Conservation (phyloP, 1,140 invertebrate species). For the Leptinotarsa texana region DNA sequence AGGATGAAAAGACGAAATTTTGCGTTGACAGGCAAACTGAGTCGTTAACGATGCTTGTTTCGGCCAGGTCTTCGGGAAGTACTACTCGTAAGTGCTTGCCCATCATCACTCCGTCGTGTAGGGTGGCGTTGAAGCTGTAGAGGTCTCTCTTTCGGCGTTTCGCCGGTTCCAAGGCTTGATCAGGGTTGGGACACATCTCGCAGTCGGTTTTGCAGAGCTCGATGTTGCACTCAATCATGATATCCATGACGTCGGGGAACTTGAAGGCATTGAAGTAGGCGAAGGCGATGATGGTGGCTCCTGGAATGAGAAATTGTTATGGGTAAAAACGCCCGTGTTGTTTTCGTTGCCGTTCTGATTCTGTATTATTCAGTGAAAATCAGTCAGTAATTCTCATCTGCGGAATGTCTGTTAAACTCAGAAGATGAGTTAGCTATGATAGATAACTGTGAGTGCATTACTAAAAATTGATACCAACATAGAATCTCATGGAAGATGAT, state of each 20-base stretch:
- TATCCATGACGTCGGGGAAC: conserved; percentile 85
- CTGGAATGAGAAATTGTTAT: conserved; percentile 8
- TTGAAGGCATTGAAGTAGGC: conserved; percentile 85
- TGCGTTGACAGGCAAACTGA: conserved; percentile 57
- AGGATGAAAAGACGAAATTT: conserved; percentile 54
- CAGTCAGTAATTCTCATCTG: too few species aligned
- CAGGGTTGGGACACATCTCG: conserved; percentile 70
- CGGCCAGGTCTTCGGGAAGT: conserved; percentile 66
- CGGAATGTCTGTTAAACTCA: too few species aligned
- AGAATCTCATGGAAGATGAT: too few species aligned
- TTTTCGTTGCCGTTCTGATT: too few species aligned
- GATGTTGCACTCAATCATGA: conserved; percentile 82
- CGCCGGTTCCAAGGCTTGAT: conserved; percentile 68
- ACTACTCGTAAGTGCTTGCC: conserved; percentile 67
- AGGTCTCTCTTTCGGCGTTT: conserved; percentile 60
- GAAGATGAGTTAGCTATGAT: too few species aligned
- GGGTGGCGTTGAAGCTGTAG: conserved; percentile 57
- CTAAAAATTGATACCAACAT: too few species aligned
- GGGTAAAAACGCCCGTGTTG: neutral
- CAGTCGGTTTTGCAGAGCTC: conserved; percentile 83
- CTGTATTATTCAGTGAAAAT: too few species aligned
- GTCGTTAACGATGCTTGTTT: conserved; percentile 42
- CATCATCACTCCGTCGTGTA: conserved; percentile 63
- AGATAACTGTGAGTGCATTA: too few species aligned
- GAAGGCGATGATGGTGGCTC: conserved; percentile 78